Evolutionary conservation across 2,888 invertebrate species (phyloP).

Genomic region (Agapostemon virescens): DNA sequence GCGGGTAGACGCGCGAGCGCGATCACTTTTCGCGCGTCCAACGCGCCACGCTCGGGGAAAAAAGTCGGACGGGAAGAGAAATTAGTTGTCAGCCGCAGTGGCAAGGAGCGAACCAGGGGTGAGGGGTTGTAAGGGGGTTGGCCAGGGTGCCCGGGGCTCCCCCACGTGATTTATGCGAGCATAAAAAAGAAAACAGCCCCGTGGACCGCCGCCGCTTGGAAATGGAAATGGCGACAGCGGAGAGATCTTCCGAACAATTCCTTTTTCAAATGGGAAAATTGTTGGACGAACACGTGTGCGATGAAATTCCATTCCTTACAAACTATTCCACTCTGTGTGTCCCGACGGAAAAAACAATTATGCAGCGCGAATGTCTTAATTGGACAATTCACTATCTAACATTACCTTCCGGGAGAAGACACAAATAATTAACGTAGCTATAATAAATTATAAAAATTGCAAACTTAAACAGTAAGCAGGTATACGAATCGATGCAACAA

Average conservation of each 20-base stretch:
- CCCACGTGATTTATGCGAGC: constrained; percentile 67
- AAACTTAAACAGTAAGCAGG: no score
- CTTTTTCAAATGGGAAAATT: constrained; percentile 1
- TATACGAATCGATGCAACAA: no score
- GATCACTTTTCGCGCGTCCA: constrained; percentile 50
- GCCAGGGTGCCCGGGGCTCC: constrained; percentile 50
- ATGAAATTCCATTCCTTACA: neutral
- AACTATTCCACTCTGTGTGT: neutral
- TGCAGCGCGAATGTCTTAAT: neutral
- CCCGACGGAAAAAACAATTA: neutral
- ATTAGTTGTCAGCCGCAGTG: constrained; percentile 72
- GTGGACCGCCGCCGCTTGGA: constrained; percentile 44
- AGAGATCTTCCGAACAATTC: constrained; percentile 2
- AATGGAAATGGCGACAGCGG: constrained; percentile 61
- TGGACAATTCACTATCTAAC: neutral
- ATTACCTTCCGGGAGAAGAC: neutral
- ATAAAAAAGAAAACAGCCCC: constrained; percentile 66
- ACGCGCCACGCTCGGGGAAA: constrained; percentile 32
- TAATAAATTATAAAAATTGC: no score
- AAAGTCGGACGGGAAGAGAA: constrained; percentile 68
- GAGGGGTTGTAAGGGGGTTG: constrained; percentile 30
- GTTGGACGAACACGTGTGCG: neutral
- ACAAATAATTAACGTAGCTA: neutral
- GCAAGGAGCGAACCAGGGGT: constrained; percentile 43
- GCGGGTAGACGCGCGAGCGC: constrained; percentile 20